A percentile compares a stretch with the other conserved stretches of the same genome.
phyloP scores from a whole-genome alignment of 2,797 vertebrate species.

The Lepilemur septentrionalis region DNA sequence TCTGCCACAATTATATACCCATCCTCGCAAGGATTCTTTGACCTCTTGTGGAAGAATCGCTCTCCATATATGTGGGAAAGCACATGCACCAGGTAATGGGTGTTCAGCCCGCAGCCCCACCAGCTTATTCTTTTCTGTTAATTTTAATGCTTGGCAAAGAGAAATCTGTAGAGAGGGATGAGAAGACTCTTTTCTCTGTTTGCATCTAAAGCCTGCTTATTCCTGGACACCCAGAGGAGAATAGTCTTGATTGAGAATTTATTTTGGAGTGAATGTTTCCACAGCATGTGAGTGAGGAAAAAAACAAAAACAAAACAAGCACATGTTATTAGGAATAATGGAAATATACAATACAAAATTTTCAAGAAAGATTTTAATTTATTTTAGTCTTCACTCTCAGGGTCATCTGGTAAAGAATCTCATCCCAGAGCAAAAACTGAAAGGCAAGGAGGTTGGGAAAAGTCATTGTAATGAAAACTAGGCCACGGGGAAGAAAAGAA shows the following conservation, averaged over 20 bases:
- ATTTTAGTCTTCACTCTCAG: constrained; percentile 48
- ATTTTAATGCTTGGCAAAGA: constrained; percentile 24
- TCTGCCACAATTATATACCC: neutral
- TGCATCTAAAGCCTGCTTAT: constrained; percentile 38
- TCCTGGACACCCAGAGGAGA: constrained; percentile 63
- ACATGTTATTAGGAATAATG: constrained; percentile 71
- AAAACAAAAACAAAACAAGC: neutral
- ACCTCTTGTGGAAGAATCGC: neutral
- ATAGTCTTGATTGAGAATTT: constrained; percentile 73
- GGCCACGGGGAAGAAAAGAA: constrained; percentile 48
- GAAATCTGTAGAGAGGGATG: neutral
- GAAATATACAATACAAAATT: constrained; percentile 61
- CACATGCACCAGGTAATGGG: neutral
- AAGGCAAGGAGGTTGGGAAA: neutral
- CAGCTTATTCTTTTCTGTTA: constrained; percentile 18
- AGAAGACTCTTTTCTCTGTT: neutral
- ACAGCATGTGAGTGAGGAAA: constrained; percentile 1
- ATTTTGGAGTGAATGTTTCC: constrained; percentile 64
- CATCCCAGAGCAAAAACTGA: constrained; percentile 38
- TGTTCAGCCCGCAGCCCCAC: neutral
- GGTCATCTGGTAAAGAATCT: constrained; percentile 69
- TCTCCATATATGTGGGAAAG: neutral
- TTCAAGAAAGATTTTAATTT: constrained; percentile 67
- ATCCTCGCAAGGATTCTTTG: neutral
- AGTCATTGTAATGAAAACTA: constrained; percentile 59